Evolutionary conservation across 2,888 invertebrate genomes (phyloP).

Genomic region (Lagria hirta): DNA sequence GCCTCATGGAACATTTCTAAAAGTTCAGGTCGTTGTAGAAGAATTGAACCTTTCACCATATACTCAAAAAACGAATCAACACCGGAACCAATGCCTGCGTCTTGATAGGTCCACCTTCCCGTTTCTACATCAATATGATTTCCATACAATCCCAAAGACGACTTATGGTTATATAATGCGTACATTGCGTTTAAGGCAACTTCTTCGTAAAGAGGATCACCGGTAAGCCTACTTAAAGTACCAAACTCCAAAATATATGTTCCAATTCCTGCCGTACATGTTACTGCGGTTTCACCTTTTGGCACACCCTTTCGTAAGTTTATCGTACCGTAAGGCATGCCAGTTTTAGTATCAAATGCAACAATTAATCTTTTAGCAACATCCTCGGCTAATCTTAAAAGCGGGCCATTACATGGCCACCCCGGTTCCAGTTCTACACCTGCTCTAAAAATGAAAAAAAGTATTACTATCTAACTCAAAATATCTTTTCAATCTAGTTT

Average conservation of each 20-base stretch:
- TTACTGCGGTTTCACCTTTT: constrained; percentile 90
- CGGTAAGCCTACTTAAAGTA: constrained; percentile 87
- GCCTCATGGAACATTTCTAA: constrained; percentile 89
- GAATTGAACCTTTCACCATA: constrained; percentile 90
- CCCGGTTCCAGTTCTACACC: constrained; percentile 83
- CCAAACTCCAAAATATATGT: constrained; percentile 98
- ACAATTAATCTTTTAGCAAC: constrained; percentile 89
- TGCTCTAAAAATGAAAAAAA: too few species aligned
- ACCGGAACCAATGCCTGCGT: constrained; percentile 95
- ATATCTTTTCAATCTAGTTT: too few species aligned
- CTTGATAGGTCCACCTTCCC: constrained; percentile 96
- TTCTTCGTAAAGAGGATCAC: constrained; percentile 93
- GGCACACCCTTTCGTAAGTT: constrained; percentile 91
- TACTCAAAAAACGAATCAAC: constrained; percentile 99
- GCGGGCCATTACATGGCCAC: constrained; percentile 97
- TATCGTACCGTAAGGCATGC: constrained; percentile 98
- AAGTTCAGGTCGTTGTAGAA: constrained; percentile 83
- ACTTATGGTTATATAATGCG: constrained; percentile 83
- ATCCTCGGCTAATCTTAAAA: constrained; percentile 90
- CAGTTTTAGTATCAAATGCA: constrained; percentile 86
- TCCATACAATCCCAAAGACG: constrained; percentile 86
- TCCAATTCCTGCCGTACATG: constrained; percentile 97
- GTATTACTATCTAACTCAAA: constrained; percentile 4
- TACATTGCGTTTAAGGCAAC: constrained; percentile 90
- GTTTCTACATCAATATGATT: constrained; percentile 96